Evolutionary conservation across 2,888 invertebrate genomes (phyloP), one percentile per base, ranked within the genome.

Genomic region (Argyra leucocephala): DNA sequence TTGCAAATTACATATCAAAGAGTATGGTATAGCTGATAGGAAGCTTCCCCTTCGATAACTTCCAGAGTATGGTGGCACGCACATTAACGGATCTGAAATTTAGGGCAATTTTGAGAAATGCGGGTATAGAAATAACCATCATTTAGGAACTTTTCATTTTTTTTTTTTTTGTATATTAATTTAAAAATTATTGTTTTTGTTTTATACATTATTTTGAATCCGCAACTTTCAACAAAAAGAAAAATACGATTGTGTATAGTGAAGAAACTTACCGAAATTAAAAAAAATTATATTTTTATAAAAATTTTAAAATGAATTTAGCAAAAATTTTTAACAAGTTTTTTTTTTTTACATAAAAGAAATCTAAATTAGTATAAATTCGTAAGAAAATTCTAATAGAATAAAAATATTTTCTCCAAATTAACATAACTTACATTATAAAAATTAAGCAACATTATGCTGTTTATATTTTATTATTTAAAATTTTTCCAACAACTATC

Each of bases 91-190:
- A 61, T 78, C 78, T 78, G 78, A 78, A 78, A 78, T 77, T 78
- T 78, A 78, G 78, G 78, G 76, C 76, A 77, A 78, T 75, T 78
- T 77, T 76, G 75, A 71, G 70, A 70, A 71, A 69, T 69, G 65
- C 66, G 67, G 69, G 68, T 68, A 67, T 68, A 67, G 68, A 67
- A 67, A 65, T 66, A 65, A 66, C 68, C 67, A 69, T 67, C 66
- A 67, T 66, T 66, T 68, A 68, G 67, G 67, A 67, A 67, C 64
- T 63, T 48, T 48, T 48, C 48, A 18, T 48, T 18, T 18, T 69
- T 68, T 67, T 63, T 69, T 68, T 67, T 69, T 71, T 70, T 70
- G 69, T 71, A 72, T 73, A 72, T 73, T 73, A 74, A 68, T 66
- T 68, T 71, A 69, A 69, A 72, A 70, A 70, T 72, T 73, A 72